Conservation (phyloP, 2,888 invertebrate species). For the Ophion ellenae region DNA sequence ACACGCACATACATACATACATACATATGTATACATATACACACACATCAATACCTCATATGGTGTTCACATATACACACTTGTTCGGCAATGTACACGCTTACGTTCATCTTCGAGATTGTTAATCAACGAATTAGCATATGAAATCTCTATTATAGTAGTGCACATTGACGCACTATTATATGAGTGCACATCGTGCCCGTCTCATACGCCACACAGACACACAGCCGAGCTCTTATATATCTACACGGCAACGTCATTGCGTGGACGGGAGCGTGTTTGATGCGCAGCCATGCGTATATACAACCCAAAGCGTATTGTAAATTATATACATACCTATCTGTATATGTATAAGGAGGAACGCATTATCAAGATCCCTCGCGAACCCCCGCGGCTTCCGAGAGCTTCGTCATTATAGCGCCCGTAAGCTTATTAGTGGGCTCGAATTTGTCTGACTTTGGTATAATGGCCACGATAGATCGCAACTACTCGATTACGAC, state of each 20-base stretch:
- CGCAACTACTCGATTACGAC: conserved; percentile 37
- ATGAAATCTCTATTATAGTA: conserved; percentile 78
- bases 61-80: neutral
- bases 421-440: conserved; percentile 82
- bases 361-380: conserved; percentile 80
- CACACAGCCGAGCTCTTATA: neutral
- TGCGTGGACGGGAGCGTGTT: neutral
- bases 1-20: conserved; percentile 5
- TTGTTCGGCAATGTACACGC: conserved; percentile 33
- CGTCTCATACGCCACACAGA: conserved; percentile 33
- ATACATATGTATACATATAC: neutral
- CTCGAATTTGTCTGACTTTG: conserved; percentile 81
- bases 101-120: conserved; percentile 70
- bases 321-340: neutral
- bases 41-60: conserved; percentile 10
- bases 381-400: conserved; percentile 77
- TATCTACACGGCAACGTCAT: neutral
- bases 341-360: conserved; percentile 74
- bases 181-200: conserved; percentile 3
- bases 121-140: conserved; percentile 82
- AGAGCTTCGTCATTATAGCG: conserved; percentile 76
- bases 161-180: conserved; percentile 42
- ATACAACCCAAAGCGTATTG: neutral
- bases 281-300: neutral
- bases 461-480: conserved; percentile 79